Evolutionary conservation across 1,140 invertebrate species (phyloP), one percentile per base, ranked within the genome.

Genomic region (Galleria mellonella): DNA sequence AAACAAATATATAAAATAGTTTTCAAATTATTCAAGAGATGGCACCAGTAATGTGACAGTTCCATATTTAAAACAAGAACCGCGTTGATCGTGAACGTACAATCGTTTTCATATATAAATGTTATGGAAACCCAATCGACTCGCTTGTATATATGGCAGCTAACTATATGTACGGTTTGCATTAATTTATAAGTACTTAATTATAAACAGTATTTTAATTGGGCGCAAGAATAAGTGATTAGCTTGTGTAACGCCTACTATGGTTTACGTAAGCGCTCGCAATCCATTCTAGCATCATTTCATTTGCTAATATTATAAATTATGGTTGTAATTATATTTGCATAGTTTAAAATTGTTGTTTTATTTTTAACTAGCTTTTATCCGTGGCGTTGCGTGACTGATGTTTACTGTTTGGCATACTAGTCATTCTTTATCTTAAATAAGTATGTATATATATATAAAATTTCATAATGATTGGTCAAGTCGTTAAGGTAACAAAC

Each of bases 291-390:
- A 27, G 12, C 9, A 15, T 46, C 2, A 41, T 37, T 48, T 46
- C 23, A 48, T 47, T 51, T 51, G 39, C 43, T 47, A 52, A 48
- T 54, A 54, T 47, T 33, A 58, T 76, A 69, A 72, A 67, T 75
- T 73, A 69, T 72, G 51, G 40, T 59, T 75, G 67, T 78, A 78
- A 73, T 23, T 75, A 78, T 78, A 78, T 72, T 73, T 55, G 31
- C 44, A 63, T 75, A 73, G 51, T 62, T 64, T 55, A 65, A 62
- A 60, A 37, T 10, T 17, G 6, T 33, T n/a, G 35, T 37, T 37
- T 37, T 37, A 15, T 37, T 37, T 17, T 14, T n/a, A 23, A 9
- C 6, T 23, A 23, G 6, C n/a, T n/a, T n/a, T n/a, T n/a, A n/a
- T n/a, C n/a, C n/a, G n/a, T n/a, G n/a, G n/a, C n/a, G n/a, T n/a